Conservation (phyloP, 2,888 invertebrate species). For the Andrena marginata region DNA sequence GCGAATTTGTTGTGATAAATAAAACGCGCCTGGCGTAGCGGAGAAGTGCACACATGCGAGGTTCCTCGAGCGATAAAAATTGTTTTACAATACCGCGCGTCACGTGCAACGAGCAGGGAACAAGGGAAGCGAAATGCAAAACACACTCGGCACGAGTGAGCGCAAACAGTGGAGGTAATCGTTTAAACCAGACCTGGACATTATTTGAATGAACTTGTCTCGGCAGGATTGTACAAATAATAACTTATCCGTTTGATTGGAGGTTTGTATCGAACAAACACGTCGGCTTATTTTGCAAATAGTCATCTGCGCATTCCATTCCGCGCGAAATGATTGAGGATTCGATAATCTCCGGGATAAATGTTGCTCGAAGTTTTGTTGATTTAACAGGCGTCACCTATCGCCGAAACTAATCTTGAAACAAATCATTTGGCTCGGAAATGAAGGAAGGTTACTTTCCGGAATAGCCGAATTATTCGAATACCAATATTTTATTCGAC, state of each 20-base stretch:
- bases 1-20: slow-evolving; percentile 15
- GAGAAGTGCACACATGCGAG: neutral
- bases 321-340: no score
- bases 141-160: slow-evolving; percentile 24
- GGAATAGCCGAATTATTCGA: no score
- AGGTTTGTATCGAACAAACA: slow-evolving; percentile 9
- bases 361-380: no score
- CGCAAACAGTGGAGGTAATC: slow-evolving; percentile 37
- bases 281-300: neutral
- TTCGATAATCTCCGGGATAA: no score
- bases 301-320: neutral
- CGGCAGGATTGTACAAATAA: slow-evolving; percentile 28
- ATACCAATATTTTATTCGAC: no score
- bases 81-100: slow-evolving; percentile 48
- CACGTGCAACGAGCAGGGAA: slow-evolving; percentile 39
- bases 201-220: slow-evolving; percentile 38
- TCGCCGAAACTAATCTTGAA: no score
- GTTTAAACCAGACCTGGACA: slow-evolving; percentile 23
- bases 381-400: no score
- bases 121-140: slow-evolving; percentile 52
- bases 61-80: slow-evolving; percentile 49
- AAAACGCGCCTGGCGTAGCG: neutral
- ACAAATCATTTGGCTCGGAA: no score
- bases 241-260: slow-evolving; percentile 1
- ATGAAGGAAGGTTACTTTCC: no score